Percentiles rank a stretch among this genome's conserved stretches.
phyloP scores from a whole-genome alignment of 2,113 vertebrate genomes.

The Amphiprion percula region DNA sequence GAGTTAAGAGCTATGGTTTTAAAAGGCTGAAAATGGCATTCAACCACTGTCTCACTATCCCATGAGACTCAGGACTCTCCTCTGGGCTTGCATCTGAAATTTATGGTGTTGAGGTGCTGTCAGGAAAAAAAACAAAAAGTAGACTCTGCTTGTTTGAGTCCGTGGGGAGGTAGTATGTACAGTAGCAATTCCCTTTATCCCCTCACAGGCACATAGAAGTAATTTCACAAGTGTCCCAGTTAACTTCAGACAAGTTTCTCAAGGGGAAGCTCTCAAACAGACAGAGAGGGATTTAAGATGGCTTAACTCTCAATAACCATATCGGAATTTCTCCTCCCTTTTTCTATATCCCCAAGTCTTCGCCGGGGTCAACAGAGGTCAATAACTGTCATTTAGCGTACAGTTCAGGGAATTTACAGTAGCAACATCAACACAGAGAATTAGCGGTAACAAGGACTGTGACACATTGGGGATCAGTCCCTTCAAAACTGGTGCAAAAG shows the following conservation, averaged over 20 bases:
- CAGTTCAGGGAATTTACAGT: background rate
- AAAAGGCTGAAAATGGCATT: slow-evolving; percentile 10
- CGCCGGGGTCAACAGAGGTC: background rate
- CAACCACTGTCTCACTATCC: background rate
- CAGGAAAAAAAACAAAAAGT: slow-evolving; percentile 3
- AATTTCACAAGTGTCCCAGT: slow-evolving; percentile 53
- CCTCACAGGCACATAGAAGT: slow-evolving; percentile 34
- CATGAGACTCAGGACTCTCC: background rate
- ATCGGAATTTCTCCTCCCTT: background rate
- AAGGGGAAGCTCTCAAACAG: slow-evolving; percentile 38
- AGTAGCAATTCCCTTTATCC: slow-evolving; percentile 50
- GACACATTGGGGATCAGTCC: background rate
- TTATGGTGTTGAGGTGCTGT: slow-evolving; percentile 30
- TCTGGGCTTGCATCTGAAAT: slow-evolving; percentile 35
- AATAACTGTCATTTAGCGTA: background rate
- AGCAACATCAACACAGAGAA: background rate
- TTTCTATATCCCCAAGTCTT: background rate
- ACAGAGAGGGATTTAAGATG: slow-evolving; percentile 36
- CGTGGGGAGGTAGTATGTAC: slow-evolving; percentile 31
- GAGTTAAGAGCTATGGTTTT: background rate
- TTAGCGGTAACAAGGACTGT: background rate
- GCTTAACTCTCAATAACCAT: slow-evolving; percentile 48
- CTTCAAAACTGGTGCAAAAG: background rate
- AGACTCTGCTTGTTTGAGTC: slow-evolving; percentile 42
- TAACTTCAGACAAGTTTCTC: slow-evolving; percentile 49